Evolutionary conservation across 2,888 invertebrate species (phyloP), one percentile per base, ranked within the genome.

Genomic region (Pseudoips prasinana): DNA sequence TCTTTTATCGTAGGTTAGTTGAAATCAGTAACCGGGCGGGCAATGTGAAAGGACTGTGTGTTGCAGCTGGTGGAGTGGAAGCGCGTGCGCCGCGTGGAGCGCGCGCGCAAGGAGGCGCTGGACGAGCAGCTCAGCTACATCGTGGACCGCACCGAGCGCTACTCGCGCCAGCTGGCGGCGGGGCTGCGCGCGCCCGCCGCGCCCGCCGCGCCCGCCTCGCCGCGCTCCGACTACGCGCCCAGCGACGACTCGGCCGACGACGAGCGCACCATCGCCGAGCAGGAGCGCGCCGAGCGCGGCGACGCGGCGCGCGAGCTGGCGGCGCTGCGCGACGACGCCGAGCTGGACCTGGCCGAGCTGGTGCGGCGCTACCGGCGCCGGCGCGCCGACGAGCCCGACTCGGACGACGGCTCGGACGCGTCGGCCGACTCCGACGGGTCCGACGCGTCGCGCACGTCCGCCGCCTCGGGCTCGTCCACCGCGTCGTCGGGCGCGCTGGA

Each of bases 111-210:
- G 75, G 94, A 95, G 70, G 98, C 98, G 0, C 89, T 99, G 37
- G 98, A 99, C 90, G 95, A 98, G 69, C 99, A 99, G 83, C 91
- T 99, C 41, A 96, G 96, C 79, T 98, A 98, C 76, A 98, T 99
- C 70, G 98, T 99, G 39, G 98, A 98, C 82, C 97, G 98, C 85
- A 98, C 99, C 0, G 99, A 99, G 82, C 97, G 97, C 72, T 98
- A 98, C 90, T 98, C 98, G 19, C 94, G 95, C 14, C 93, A 95
- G 85, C 86, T 97, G 39, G 96, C 96, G 2, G 96, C 96, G 79
- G 95, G 95, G 49, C 93, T 96, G 90, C 45, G 38, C 50, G 56
- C 33, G 42, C 53, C 33, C 45, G 94, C 41, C 35, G 46, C 44
- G 42, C 46, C 68, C 71, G 52, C 74, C 46, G 91, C 91, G 36